These are phyloP conservation scores for Formica aserva DNA, from an alignment of 2,888 invertebrate species.

Conservation along the genomic window DNA sequence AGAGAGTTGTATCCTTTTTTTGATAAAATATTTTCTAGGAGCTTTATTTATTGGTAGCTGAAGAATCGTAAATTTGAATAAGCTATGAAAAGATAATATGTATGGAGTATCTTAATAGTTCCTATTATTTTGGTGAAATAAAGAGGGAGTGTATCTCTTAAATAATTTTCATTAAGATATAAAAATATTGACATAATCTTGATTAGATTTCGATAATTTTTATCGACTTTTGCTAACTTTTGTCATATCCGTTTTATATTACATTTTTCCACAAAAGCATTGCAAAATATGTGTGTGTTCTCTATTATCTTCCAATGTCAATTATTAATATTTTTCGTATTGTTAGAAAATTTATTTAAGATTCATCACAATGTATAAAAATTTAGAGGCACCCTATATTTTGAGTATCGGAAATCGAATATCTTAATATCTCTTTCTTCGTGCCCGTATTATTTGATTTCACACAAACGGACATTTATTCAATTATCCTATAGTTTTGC, in stretches of 20 bases:
- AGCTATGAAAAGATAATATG: background rate
- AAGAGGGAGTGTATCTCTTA: background rate
- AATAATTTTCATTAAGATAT: too few species aligned
- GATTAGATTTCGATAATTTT: background rate
- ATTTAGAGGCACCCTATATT: background rate
- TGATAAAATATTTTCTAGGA: background rate
- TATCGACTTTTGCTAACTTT: background rate
- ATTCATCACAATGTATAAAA: background rate
- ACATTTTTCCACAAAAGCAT: background rate
- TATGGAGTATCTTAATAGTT: background rate
- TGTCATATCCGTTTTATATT: background rate
- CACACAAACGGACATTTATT: background rate
- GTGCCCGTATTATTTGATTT: background rate
- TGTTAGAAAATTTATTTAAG: background rate
- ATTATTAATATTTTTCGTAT: background rate
- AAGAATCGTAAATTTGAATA: background rate
- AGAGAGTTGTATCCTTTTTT: background rate
- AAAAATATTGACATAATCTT: too few species aligned
- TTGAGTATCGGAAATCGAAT: background rate
- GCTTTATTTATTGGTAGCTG: background rate
- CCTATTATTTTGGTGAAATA: background rate
- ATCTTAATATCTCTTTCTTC: background rate
- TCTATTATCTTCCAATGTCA: background rate
- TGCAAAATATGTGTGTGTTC: background rate
- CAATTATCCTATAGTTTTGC: background rate